A percentile compares a stretch with the other conserved stretches of the same genome.
Evolutionary conservation across 2,888 invertebrate species (phyloP).

Genomic region (Ophion ventricosus): DNA sequence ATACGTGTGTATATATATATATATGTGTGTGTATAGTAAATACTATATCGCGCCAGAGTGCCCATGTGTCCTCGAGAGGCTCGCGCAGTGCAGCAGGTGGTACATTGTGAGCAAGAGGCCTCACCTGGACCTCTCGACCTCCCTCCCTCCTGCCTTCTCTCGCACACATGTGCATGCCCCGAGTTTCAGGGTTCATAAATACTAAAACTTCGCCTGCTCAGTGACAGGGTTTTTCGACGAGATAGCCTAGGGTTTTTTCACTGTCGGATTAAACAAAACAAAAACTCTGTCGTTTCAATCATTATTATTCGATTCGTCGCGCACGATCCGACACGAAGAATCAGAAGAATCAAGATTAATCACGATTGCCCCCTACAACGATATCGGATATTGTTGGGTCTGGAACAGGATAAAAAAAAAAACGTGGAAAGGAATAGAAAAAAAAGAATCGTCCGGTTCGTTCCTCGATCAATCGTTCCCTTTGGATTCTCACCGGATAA

Average conservation of each 20-base stretch:
- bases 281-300: conserved; percentile 2
- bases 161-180: conserved; percentile 1
- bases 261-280: neutral
- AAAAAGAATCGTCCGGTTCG: neutral
- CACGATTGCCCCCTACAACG: neutral
- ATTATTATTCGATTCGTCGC: conserved; percentile 45
- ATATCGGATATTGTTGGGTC: conserved; percentile 2
- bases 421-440: neutral
- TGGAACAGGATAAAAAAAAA: neutral
- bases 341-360: conserved; percentile 36
- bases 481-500: neutral
- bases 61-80: conserved; percentile 61
- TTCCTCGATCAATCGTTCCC: neutral
- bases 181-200: conserved; percentile 59
- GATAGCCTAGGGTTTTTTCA: neutral
- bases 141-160: conserved; percentile 11
- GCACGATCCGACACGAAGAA: conserved; percentile 22
- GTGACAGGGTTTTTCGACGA: neutral
- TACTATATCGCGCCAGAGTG: conserved; percentile 10
- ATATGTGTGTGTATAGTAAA: neutral
- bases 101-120: conserved; percentile 66
- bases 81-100: conserved; percentile 75
- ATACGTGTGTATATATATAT: neutral
- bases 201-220: conserved; percentile 21
- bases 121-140: conserved; percentile 72